Conservation (phyloP, 2,888 invertebrate species). For the Pemphredon lugubris region DNA sequence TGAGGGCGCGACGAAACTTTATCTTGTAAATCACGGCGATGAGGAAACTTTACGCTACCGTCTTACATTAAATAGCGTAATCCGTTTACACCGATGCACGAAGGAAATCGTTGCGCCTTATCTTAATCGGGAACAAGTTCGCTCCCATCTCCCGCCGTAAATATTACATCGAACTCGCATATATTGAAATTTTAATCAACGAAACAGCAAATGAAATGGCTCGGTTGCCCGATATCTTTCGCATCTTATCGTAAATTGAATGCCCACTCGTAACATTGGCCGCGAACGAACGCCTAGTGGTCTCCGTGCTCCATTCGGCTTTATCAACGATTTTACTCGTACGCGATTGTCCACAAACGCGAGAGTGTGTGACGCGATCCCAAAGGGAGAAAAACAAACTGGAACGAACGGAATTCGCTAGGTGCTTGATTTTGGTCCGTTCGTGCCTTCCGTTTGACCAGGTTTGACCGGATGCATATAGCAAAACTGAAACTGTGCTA, state of each 20-base stretch:
- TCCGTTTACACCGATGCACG: neutral
- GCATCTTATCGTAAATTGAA: conserved; percentile 1
- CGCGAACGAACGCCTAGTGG: too few relatives aligned
- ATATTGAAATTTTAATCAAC: neutral
- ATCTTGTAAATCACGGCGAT: conserved; percentile 25
- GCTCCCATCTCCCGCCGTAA: neutral
- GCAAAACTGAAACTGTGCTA: too few relatives aligned
- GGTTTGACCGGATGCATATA: too few relatives aligned
- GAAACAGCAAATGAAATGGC: neutral
- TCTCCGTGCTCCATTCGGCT: too few relatives aligned
- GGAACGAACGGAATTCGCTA: too few relatives aligned
- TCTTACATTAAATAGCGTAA: neutral
- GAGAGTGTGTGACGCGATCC: too few relatives aligned
- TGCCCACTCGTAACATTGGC: neutral
- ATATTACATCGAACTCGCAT: neutral
- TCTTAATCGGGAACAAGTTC: neutral
- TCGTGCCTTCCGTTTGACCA: too few relatives aligned
- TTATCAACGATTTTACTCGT: too few relatives aligned
- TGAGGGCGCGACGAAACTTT: neutral
- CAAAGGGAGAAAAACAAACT: neutral
- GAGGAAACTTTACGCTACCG: conserved; percentile 28
- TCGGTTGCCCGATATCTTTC: neutral
- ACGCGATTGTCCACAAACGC: too few relatives aligned
- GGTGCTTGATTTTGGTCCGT: too few relatives aligned
- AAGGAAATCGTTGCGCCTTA: neutral